A percentile compares a stretch with the other conserved stretches of the same genome.
Conservation (phyloP, 2,113 vertebrate genomes). For the Pampusana beccarii region DNA sequence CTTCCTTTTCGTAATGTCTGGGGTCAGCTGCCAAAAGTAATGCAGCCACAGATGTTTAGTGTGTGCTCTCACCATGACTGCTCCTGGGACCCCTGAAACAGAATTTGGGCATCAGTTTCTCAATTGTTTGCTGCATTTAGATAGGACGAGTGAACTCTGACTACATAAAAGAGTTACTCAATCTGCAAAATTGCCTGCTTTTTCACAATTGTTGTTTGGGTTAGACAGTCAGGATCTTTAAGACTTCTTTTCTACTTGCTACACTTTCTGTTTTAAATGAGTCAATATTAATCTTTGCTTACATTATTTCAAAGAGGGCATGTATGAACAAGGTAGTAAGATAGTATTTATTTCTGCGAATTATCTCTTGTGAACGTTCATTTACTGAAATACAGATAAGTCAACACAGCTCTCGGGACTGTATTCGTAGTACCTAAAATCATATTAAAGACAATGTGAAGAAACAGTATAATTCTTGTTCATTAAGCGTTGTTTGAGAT, state of each 20-base stretch:
- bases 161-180: background rate
- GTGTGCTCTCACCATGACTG: background rate
- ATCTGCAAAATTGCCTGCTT: background rate
- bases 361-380: background rate
- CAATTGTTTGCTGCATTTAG: background rate
- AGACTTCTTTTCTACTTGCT: background rate
- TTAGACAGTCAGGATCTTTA: background rate
- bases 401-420: background rate
- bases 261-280: background rate
- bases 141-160: background rate
- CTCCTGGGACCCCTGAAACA: background rate
- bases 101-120: background rate
- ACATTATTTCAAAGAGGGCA: background rate
- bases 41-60: background rate
- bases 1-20: conserved; percentile 57
- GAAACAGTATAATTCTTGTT: background rate
- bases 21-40: conserved; percentile 34
- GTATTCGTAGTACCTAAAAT: background rate
- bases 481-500: background rate
- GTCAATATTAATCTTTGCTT: background rate
- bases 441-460: background rate
- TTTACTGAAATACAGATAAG: background rate
- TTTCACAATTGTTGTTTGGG: background rate
- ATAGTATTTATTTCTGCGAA: background rate
- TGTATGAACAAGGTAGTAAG: background rate